A percentile compares a stretch with the other conserved stretches of the same genome.
Conservation (phyloP, 2,888 invertebrate species). For the Plebejus argus region DNA sequence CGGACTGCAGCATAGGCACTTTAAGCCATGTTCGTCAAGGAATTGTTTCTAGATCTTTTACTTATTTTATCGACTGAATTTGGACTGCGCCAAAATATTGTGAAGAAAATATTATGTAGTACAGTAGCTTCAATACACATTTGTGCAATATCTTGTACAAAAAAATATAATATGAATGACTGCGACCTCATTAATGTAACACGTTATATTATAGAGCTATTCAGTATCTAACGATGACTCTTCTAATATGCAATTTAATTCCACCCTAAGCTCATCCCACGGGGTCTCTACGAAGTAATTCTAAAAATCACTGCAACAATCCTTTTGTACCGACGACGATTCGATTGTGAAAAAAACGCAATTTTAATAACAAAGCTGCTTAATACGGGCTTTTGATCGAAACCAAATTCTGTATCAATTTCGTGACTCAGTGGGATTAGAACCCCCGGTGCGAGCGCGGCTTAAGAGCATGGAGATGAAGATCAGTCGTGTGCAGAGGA, state of each 20-base stretch:
- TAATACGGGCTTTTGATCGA: constrained; percentile 59
- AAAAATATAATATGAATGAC: no score
- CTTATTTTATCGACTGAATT: no score
- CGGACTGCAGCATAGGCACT: no score
- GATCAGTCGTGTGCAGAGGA: not conserved
- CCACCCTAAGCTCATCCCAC: not conserved
- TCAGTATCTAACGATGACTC: not conserved
- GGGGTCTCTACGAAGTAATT: not conserved
- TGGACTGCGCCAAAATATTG: no score
- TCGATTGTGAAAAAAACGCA: constrained; percentile 34
- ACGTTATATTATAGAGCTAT: not conserved
- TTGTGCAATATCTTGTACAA: no score
- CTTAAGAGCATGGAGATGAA: constrained; percentile 44
- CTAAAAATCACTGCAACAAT: not conserved
- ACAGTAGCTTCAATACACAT: no score
- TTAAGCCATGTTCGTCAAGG: no score
- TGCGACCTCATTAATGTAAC: not conserved
- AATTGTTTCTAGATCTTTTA: no score
- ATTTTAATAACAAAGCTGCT: constrained; percentile 48
- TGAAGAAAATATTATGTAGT: no score
- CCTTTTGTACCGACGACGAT: constrained; percentile 22
- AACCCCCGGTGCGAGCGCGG: constrained; percentile 59
- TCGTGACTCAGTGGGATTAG: constrained; percentile 66
- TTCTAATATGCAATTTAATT: not conserved
- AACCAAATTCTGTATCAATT: constrained; percentile 73